Conservation (phyloP, 1,140 invertebrate species). For the Papilio machaon region DNA sequence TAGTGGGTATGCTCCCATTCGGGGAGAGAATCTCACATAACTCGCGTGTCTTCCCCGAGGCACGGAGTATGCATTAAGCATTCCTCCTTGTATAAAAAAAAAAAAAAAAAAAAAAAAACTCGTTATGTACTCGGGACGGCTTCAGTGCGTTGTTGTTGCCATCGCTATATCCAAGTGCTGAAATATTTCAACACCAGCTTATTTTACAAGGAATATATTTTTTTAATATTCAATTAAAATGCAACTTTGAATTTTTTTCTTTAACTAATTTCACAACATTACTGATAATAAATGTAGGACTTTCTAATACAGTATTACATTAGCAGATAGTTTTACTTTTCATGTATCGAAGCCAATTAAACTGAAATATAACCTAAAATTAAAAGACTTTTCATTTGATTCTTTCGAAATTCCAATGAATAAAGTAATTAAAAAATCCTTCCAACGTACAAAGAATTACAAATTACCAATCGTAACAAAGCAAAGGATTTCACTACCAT, state of each 20-base stretch:
- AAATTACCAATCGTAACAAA: background rate
- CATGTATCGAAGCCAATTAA: background rate
- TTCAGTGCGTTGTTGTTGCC: slow-evolving; percentile 1
- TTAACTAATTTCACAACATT: background rate
- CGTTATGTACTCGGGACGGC: no score
- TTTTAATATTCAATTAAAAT: no score
- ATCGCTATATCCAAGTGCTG: slow-evolving; percentile 7
- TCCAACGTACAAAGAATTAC: no score
- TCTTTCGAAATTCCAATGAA: no score
- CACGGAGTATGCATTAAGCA: no score
- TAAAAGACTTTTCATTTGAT: background rate
- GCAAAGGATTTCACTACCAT: background rate
- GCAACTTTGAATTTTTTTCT: background rate
- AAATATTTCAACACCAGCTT: background rate
- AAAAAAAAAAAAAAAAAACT: no score
- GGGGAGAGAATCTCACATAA: no score
- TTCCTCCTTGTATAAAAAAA: no score
- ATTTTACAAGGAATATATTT: background rate
- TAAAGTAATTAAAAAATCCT: no score
- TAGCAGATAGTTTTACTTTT: background rate
- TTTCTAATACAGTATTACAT: background rate
- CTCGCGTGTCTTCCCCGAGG: no score
- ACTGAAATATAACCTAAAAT: background rate
- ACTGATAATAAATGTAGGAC: background rate
- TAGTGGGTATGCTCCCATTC: no score